Evolutionary conservation across 2,888 invertebrate species (phyloP).

Genomic region (Elmis aenea): DNA sequence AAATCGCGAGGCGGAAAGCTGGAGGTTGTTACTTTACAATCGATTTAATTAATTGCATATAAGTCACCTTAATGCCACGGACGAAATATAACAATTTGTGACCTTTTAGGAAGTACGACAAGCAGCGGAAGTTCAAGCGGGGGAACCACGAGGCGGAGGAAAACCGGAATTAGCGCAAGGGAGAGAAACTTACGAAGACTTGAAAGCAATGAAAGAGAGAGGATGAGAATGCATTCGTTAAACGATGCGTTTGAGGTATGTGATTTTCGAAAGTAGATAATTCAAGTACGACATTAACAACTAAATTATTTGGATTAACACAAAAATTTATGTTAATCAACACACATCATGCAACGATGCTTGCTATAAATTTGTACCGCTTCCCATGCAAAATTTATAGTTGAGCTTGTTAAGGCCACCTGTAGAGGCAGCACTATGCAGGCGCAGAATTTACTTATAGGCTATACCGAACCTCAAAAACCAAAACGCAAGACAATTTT

Average conservation of each 20-base stretch:
- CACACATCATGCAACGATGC: too few species aligned
- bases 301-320: too few species aligned
- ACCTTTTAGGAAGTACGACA: constrained; percentile 42
- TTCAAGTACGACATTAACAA: neutral
- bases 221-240: constrained; percentile 75
- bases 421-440: too few species aligned
- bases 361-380: too few species aligned
- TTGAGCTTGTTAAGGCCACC: too few species aligned
- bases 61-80: constrained; percentile 2
- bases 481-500: too few species aligned
- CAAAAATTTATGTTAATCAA: too few species aligned
- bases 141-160: constrained; percentile 49
- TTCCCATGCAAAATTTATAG: too few species aligned
- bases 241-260: constrained; percentile 73
- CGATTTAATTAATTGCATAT: constrained; percentile 11
- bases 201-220: constrained; percentile 73
- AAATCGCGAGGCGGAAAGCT: constrained; percentile 40
- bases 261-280: too few species aligned
- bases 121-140: constrained; percentile 43
- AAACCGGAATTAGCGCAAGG: constrained; percentile 59
- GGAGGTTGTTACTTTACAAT: constrained; percentile 34
- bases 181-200: constrained; percentile 68
- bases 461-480: too few species aligned
- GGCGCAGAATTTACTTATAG: too few species aligned
- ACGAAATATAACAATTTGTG: constrained; percentile 13